Evolutionary conservation across 1,140 invertebrate species (phyloP), one percentile per base, ranked within the genome.

Genomic region (Euschistus heros): DNA sequence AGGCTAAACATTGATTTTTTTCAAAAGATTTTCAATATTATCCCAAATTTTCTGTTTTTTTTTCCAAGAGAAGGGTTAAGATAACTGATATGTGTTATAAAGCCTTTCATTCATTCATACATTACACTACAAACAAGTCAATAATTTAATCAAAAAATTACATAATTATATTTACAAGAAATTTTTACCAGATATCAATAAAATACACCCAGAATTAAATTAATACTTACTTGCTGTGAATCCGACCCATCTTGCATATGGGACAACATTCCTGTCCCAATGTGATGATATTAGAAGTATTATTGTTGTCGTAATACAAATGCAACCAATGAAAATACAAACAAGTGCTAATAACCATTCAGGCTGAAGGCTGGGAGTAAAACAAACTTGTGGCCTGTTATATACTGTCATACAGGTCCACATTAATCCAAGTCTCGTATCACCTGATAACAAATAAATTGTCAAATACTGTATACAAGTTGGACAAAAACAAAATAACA

Each of bases 351-450:
- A 75, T 18, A 94, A 77, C 93, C 93, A 97, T 78, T 97, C 93
- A 2, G 85, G 84, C 73, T 93, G 86, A 33, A 95, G 74, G 71
- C 89, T 84, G 30, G 92, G 89, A 20, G 88, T 87, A 71, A 88
- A 94, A 76, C 92, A 95, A 20, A 92, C 82, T 77, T 91, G 88
- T 13, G 88, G 84, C 67, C 92, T 81, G 70, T 94, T 92, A 71
- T 94, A 91, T 1, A 96, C 77, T 3, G 91, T 94, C 80, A 96
- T 86, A 74, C 93, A 97, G 30, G 92, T 92, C 84, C 91, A 90
- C 86, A 97, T 89, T 33, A 97, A 78, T 14, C 94, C 94, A 63
- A 97, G 79, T 72, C 89, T 81, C 18, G 90, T 94, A 71, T 93
- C 89, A 67, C 89, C 90, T 57, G n/a, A 24, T 17, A 26, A 57